phyloP scores from a whole-genome alignment of 2,888 invertebrate genomes.

The Mallateleia sp. region DNA sequence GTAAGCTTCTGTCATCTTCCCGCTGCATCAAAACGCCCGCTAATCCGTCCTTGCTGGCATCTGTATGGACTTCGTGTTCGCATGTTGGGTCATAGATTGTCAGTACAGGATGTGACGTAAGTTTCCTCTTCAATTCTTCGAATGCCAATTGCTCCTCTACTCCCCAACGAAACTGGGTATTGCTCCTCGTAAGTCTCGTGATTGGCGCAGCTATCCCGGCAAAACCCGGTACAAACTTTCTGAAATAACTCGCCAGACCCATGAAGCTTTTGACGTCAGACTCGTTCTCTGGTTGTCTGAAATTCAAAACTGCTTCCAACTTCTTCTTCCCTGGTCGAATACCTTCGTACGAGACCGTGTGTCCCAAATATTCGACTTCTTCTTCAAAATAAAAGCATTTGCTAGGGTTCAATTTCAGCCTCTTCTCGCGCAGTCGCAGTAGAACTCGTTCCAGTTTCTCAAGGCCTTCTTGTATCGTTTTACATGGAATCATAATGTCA shows the following conservation, averaged over 20 bases:
- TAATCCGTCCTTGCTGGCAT: slow-evolving; percentile 4
- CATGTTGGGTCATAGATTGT: neutral
- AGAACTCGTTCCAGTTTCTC: neutral
- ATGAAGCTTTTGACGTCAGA: slow-evolving; percentile 46
- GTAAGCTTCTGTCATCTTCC: neutral
- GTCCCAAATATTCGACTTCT: neutral
- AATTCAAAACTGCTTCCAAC: slow-evolving; percentile 61
- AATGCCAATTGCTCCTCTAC: neutral
- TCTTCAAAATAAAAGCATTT: slow-evolving; percentile 18
- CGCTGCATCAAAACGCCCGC: neutral
- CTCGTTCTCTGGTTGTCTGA: slow-evolving; percentile 53
- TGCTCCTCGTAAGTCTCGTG: neutral
- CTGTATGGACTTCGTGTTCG: slow-evolving; percentile 3
- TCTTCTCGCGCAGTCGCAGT: neutral
- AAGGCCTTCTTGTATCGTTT: slow-evolving; percentile 14
- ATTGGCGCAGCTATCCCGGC: slow-evolving; percentile 68
- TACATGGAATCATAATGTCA: slow-evolving; percentile 6
- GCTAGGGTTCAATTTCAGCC: neutral
- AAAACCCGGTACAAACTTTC: slow-evolving; percentile 63
- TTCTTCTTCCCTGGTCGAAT: slow-evolving; percentile 30
- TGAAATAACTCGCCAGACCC: slow-evolving; percentile 12
- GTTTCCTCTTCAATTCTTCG: neutral
- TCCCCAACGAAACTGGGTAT: neutral
- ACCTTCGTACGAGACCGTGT: neutral
- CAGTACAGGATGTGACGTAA: slow-evolving; percentile 18